These are phyloP conservation scores for Mayetiola destructor DNA, from an alignment of 2,888 invertebrate species.

Conservation along the genomic window DNA sequence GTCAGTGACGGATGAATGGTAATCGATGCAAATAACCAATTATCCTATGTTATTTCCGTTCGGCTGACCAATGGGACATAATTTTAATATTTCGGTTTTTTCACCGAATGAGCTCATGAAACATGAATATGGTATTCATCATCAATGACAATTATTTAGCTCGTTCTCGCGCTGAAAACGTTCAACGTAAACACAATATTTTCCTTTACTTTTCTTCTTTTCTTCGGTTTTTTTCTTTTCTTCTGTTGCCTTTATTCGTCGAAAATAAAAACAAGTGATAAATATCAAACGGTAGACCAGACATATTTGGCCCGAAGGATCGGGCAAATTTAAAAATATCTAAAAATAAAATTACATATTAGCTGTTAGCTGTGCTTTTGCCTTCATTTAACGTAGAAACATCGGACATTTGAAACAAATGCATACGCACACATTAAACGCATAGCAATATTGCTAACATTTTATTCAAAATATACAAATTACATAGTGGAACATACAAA, in stretches of 20 bases:
- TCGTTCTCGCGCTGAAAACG: too few relatives aligned
- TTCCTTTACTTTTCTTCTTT: not conserved
- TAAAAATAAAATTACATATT: conserved; percentile 20
- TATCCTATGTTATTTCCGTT: too few relatives aligned
- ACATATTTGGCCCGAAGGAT: conserved; percentile 35
- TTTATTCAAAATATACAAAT: not conserved
- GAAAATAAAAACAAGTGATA: not conserved
- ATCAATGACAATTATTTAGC: too few relatives aligned
- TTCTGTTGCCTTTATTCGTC: not conserved
- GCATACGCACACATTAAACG: too few relatives aligned
- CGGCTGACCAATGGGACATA: too few relatives aligned
- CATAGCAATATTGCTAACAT: too few relatives aligned
- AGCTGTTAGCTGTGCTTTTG: not conserved
- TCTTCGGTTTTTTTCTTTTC: not conserved
- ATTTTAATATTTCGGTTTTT: too few relatives aligned
- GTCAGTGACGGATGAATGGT: too few relatives aligned
- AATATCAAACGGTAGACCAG: conserved; percentile 20
- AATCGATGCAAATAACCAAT: too few relatives aligned
- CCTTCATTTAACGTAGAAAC: not conserved
- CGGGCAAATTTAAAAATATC: conserved; percentile 18
- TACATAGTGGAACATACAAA: not conserved
- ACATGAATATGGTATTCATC: too few relatives aligned
- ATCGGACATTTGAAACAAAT: not conserved
- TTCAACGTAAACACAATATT: too few relatives aligned
- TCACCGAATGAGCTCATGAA: too few relatives aligned